phyloP scores from a whole-genome alignment of 1,140 invertebrate genomes.

The Palaemon carinicauda region DNA sequence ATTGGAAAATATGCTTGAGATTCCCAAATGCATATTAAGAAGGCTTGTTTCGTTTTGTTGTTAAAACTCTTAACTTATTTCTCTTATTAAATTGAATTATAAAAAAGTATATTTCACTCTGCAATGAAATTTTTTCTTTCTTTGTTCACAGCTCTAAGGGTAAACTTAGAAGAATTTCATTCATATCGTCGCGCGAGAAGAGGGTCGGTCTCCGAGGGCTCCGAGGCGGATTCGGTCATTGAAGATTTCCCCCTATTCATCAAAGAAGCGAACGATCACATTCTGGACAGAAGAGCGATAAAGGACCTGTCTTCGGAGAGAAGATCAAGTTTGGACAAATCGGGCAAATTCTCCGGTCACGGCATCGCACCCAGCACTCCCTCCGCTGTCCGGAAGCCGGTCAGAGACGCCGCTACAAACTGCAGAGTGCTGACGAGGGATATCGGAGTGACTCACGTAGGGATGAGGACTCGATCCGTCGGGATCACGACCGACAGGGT shows the following conservation, averaged over 20 bases:
- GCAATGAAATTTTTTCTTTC: neutral
- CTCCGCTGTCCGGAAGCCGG: neutral
- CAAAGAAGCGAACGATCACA: slow-evolving; percentile 20
- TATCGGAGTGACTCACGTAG: slow-evolving; percentile 71
- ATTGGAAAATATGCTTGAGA: too few species aligned
- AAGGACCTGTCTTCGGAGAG: neutral
- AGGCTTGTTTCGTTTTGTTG: neutral
- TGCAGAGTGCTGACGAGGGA: slow-evolving; percentile 74
- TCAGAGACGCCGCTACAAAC: slow-evolving; percentile 74
- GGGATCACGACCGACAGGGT: slow-evolving; percentile 58
- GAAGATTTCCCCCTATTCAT: slow-evolving; percentile 46
- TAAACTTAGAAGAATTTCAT: slow-evolving; percentile 56
- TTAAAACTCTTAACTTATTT: neutral
- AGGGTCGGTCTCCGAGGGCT: slow-evolving; percentile 56
- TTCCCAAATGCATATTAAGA: neutral
- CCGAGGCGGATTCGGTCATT: slow-evolving; percentile 49
- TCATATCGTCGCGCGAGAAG: slow-evolving; percentile 56
- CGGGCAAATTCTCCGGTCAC: slow-evolving; percentile 22
- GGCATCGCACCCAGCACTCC: slow-evolving; percentile 43
- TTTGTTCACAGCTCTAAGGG: slow-evolving; percentile 50
- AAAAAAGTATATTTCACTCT: too few species aligned
- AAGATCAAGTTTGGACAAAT: slow-evolving; percentile 20
- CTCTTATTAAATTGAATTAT: too few species aligned
- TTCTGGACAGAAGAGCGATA: neutral
- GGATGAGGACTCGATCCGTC: slow-evolving; percentile 64